These are phyloP conservation scores for Gymnoscopelus braueri DNA, from an alignment of 2,797 vertebrate species.

Conservation along the genomic window DNA sequence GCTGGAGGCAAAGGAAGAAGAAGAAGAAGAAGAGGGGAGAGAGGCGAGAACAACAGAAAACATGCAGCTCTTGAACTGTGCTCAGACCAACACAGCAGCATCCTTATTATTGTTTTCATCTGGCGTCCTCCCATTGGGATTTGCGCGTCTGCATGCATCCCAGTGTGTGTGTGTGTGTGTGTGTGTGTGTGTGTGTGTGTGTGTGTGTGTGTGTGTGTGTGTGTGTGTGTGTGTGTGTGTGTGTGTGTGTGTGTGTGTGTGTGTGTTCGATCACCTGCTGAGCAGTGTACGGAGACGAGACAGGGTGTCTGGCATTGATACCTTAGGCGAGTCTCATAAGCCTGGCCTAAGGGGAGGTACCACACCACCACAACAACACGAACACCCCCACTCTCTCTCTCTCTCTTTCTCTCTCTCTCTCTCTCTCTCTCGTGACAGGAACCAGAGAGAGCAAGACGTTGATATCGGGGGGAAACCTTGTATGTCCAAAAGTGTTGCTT, in stretches of 20 bases:
- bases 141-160: not conserved
- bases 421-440: not conserved
- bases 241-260: slow-evolving; percentile 17
- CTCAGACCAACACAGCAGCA: slow-evolving; percentile 41
- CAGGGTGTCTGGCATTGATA: slow-evolving; percentile 70
- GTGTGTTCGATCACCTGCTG: slow-evolving; percentile 69
- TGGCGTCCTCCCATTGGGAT: slow-evolving; percentile 52
- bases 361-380: slow-evolving; percentile 76
- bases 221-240: slow-evolving; percentile 15
- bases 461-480: no score
- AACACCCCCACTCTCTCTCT: slow-evolving; percentile 24
- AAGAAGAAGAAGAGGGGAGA: no score
- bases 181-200: slow-evolving; percentile 17
- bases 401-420: not conserved
- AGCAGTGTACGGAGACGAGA: slow-evolving; percentile 61
- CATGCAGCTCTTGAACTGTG: slow-evolving; percentile 62
- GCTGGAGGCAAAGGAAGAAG: slow-evolving; percentile 55
- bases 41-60: slow-evolving; percentile 37
- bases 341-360: slow-evolving; percentile 72
- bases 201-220: slow-evolving; percentile 32
- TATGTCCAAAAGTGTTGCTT: no score
- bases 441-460: not conserved
- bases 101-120: slow-evolving; percentile 40
- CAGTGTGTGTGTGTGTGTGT: slow-evolving; percentile 2
- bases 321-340: slow-evolving; percentile 74